Evolutionary conservation across 2,113 vertebrate genomes (phyloP), one percentile per base, ranked within the genome.

Genomic region (Perccottus glenii): DNA sequence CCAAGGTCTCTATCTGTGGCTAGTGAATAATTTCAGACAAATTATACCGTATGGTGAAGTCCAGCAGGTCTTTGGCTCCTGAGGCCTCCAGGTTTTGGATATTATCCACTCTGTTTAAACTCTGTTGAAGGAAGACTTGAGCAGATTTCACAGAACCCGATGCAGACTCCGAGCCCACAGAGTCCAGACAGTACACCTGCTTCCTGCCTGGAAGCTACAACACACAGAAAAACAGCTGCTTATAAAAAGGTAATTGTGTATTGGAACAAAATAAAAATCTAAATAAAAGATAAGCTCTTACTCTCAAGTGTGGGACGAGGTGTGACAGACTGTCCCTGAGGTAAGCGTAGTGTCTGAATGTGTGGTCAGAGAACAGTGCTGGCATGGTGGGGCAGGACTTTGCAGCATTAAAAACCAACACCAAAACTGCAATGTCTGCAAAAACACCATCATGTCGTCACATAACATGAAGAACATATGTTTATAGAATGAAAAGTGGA

Each of bases 241-340:
- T 12, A 8, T 6, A 3, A 12, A 48, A 32, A 3, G 4, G n/a
- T 2, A 12, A 49, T 27, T 27, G 19, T 2, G 19, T 27, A 27
- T 27, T 2, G 1, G 2, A 27, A 27, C 19, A 27, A 27, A 27
- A 27, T 27, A 27, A 1, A 27, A 27, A 27, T 27, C 19, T 27
- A 27, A 27, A 27, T 27, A 27, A 27, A 27, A 27, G 19, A 27
- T 32, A 9, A 49, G 15, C 5, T 55, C 83, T 94, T 85, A 99
- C 98, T 46, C 94, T 91, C 5, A 99, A 88, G 0, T 95, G 92
- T 9, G 98, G 98, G 0, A 99, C 98, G 4, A 99, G 94, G 66
- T 99, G 96, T 0, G 96, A 98, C 66, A 99, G 95, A 5, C 97
- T 99, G 92, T 99, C 98, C 33, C 96, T 92, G 47, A 99, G 93